Evolutionary conservation across 2,113 vertebrate genomes (phyloP), one percentile per base, ranked within the genome.

Genomic region (Phrynosoma platyrhinos): DNA sequence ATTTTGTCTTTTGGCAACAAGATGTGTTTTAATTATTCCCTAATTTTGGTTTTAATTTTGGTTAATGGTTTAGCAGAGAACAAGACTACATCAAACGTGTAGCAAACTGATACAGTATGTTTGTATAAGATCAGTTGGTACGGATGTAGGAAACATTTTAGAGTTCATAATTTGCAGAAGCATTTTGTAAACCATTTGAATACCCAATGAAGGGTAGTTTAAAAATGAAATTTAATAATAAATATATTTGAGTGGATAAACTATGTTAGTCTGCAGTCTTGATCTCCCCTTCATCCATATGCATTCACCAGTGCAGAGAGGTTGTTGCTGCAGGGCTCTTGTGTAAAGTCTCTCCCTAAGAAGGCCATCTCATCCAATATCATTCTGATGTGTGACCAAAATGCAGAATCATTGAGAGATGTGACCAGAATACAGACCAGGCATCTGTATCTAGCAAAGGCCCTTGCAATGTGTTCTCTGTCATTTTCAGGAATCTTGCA

Each of bases 71-170:
- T 47, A 77, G 21, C 20, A 21, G 2, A 20, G 62, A 14, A 21
- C 76, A 83, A 78, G 62, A 78, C 36, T 2, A 84, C 87, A 87
- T 86, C 86, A 87, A 89, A 0, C 1, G 62, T 32, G 4, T 72
- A 82, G 9, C 16, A 53, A 16, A 25, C 47, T 79, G 47, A 40
- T 79, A 36, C 5, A 36, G 32, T 87, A n/a, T 20, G 40, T 81
- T 72, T 23, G 69, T 58, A 58, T 58, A 58, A 58, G 55, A 13
- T 58, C 55, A 58, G 55, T 58, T 12, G 21, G 32, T 68, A 82
- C 27, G 16, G 42, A 30, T 40, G n/a, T 13, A 2, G n/a, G 2
- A 27, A 20, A 10, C 2, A 75, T n/a, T 55, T 55, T 7, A 79
- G 52, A 79, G n/a, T 58, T 58, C 9, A 32, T 58, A n/a, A 9